phyloP scores from a whole-genome alignment of 2,113 vertebrate species.

The Gallinago media region DNA sequence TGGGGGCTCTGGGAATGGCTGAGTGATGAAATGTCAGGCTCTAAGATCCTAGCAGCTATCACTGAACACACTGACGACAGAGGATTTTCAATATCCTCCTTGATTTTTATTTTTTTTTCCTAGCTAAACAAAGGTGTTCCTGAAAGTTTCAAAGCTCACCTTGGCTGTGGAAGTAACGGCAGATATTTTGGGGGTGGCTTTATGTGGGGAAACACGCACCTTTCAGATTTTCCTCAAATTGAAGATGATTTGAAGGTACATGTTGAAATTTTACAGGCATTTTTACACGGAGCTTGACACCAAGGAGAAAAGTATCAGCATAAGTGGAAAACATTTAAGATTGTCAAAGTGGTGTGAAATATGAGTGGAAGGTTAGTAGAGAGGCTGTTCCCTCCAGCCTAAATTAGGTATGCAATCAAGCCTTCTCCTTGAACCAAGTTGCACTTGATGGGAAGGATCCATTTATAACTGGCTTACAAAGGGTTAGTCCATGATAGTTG shows the following conservation, averaged over 20 bases:
- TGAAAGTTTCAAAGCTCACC: neutral
- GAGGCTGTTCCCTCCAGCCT: neutral
- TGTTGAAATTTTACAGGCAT: neutral
- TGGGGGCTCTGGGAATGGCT: neutral
- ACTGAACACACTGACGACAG: neutral
- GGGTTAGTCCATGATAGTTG: neutral
- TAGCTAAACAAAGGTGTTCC: neutral
- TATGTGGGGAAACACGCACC: neutral
- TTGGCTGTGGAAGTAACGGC: neutral
- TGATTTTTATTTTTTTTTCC: neutral
- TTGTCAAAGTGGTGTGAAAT: constrained; percentile 42
- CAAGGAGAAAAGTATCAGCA: neutral
- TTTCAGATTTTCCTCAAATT: neutral
- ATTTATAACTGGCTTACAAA: neutral
- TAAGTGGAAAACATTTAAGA: neutral
- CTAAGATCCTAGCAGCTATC: neutral
- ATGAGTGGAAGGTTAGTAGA: neutral
- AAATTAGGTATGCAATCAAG: neutral
- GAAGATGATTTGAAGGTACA: neutral
- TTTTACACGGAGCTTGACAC: neutral
- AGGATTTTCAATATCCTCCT: neutral
- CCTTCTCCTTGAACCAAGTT: neutral
- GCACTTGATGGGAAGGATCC: neutral
- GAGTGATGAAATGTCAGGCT: neutral
- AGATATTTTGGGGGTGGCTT: neutral